Evolutionary conservation across 2,888 invertebrate genomes (phyloP), one percentile per base, ranked within the genome.

Genomic region (Nysson spinosus): DNA sequence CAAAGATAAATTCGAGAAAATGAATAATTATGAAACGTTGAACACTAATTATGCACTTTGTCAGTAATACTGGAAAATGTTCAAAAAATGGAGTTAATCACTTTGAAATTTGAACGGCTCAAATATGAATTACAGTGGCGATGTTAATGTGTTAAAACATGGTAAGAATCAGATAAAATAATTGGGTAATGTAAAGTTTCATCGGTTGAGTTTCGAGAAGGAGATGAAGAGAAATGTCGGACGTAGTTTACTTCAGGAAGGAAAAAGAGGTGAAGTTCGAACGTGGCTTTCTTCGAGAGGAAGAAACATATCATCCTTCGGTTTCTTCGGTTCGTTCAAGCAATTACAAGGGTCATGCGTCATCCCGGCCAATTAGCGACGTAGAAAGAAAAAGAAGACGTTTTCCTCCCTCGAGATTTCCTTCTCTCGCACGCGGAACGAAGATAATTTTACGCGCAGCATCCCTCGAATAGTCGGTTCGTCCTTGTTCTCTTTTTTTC

Each of bases 351-450:
- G 69, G 74, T 81, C 79, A 85, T 87, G 81, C 77, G 79, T 87
- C 86, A 87, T 84, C 78, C 83, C 77, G 83, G 84, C 84, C 85
- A 87, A 87, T 87, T 87, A 86, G 85, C 75, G 78, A 35, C 69
- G 58, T 54, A 80, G 80, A 81, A 79, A 82, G 74, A 77, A 52
- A 65, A 37, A 37, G 57, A 37, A 26, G 19, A n/a, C 4, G 6
- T 6, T 32, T 12, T 14, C 17, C 35, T 47, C 55, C 61, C 63
- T 61, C 46, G 26, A 46, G 34, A 32, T 32, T 26, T 54, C 42
- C 6, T 11, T 17, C 11, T 12, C 14, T 43, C 26, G 5, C 19
- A 14, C 26, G 6, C 58, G 19, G 73, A 77, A 69, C 54, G 75
- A 61, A 71, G 82, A 84, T 83, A 83, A 85, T 83, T 84, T 84